A percentile compares a stretch with the other conserved stretches of the same genome.
Evolutionary conservation across 2,888 invertebrate species (phyloP).

Genomic region (Tupiocoris notatus): DNA sequence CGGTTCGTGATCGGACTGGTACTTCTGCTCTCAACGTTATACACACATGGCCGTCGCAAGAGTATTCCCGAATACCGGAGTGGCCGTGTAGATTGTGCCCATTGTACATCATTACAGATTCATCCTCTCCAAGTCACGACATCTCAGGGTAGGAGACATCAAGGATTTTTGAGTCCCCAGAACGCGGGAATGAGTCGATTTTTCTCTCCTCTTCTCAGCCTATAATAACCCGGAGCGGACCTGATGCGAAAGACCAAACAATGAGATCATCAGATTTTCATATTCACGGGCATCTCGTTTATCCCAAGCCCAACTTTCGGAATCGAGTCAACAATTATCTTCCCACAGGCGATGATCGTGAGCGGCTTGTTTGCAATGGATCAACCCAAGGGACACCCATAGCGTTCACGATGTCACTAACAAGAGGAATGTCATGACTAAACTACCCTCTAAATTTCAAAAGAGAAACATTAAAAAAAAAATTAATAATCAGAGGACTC

Average conservation of each 20-base stretch:
- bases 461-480: no score
- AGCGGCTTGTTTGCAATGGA: background rate
- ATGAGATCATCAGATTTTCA: background rate
- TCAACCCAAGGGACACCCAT: background rate
- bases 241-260: background rate
- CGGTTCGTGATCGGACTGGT: background rate
- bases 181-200: background rate
- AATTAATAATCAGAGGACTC: no score
- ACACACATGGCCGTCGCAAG: background rate
- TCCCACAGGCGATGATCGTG: background rate
- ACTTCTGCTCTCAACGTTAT: background rate
- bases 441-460: no score
- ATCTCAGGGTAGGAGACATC: no score
- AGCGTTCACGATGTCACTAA: background rate
- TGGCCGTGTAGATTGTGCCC: background rate
- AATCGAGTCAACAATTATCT: background rate
- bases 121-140: background rate
- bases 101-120: background rate
- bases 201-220: background rate
- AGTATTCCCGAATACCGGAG: background rate
- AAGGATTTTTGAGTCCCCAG: background rate
- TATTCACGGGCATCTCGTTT: background rate
- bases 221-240: background rate
- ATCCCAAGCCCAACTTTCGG: background rate
- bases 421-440: no score